Conservation (phyloP, 2,888 invertebrate species). For the Leptinotarsa peninsularis region DNA sequence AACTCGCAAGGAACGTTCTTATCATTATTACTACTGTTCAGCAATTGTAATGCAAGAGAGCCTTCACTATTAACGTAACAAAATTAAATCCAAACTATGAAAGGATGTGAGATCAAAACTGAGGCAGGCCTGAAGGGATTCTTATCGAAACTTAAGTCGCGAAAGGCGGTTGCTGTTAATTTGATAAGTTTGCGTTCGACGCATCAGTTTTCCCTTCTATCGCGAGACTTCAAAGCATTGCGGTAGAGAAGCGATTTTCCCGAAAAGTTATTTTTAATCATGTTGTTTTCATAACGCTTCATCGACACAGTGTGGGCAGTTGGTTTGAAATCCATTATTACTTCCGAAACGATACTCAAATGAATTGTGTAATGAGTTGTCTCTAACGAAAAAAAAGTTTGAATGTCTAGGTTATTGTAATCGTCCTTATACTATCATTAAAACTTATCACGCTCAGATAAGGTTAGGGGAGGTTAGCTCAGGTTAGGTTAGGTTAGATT, state of each 20-base stretch:
- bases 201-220: neutral
- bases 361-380: too few species aligned
- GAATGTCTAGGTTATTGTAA: too few species aligned
- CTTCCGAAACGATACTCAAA: neutral
- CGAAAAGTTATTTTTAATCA: slow-evolving; percentile 1
- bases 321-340: neutral
- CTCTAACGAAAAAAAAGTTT: too few species aligned
- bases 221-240: neutral
- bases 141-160: neutral
- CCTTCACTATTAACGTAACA: neutral
- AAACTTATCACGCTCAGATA: too few species aligned
- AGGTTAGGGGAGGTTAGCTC: too few species aligned
- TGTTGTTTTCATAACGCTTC: neutral
- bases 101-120: neutral
- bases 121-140: neutral
- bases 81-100: neutral
- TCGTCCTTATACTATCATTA: too few species aligned
- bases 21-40: too few species aligned
- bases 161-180: slow-evolving; percentile 5
- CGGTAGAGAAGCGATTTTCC: neutral
- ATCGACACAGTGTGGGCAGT: neutral
- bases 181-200: slow-evolving; percentile 7
- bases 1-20: too few species aligned
- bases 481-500: too few species aligned
- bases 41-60: neutral